Conservation (phyloP, 2,888 invertebrate genomes). For the Leptogaster cylindrica region DNA sequence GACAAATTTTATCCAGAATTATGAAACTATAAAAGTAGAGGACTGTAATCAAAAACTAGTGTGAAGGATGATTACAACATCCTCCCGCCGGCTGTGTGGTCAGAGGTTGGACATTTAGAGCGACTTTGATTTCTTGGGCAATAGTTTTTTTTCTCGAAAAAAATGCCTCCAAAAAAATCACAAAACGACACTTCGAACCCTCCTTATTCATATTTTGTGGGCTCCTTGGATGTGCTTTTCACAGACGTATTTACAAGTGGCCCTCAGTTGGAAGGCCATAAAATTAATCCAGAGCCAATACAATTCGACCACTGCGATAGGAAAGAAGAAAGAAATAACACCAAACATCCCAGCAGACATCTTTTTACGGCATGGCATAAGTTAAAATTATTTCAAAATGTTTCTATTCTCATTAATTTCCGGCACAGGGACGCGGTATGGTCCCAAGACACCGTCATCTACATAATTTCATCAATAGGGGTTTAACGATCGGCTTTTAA, state of each 20-base stretch:
- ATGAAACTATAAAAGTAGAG: neutral
- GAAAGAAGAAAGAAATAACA: neutral
- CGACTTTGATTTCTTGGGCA: neutral
- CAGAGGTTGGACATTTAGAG: neutral
- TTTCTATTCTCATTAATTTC: constrained; percentile 31
- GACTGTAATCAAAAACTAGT: constrained; percentile 31
- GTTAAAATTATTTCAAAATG: constrained; percentile 26
- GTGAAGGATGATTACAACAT: constrained; percentile 25
- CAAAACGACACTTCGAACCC: constrained; percentile 24
- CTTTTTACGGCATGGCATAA: constrained; percentile 12
- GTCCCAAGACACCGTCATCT: constrained; percentile 24
- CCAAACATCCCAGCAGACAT: neutral
- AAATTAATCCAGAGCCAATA: neutral
- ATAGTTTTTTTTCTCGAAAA: too few relatives aligned
- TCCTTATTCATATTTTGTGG: constrained; percentile 28
- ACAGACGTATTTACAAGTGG: too few relatives aligned
- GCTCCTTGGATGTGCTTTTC: neutral
- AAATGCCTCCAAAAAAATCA: constrained; percentile 17
- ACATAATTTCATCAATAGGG: constrained; percentile 28
- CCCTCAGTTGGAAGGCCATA: neutral
- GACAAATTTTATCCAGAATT: constrained; percentile 30
- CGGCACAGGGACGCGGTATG: constrained; percentile 19
- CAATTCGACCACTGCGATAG: constrained; percentile 15
- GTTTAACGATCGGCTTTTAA: constrained; percentile 34
- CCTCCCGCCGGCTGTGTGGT: constrained; percentile 29